phyloP scores from a whole-genome alignment of 1,140 invertebrate species.

The Cheumatopsyche charites region DNA sequence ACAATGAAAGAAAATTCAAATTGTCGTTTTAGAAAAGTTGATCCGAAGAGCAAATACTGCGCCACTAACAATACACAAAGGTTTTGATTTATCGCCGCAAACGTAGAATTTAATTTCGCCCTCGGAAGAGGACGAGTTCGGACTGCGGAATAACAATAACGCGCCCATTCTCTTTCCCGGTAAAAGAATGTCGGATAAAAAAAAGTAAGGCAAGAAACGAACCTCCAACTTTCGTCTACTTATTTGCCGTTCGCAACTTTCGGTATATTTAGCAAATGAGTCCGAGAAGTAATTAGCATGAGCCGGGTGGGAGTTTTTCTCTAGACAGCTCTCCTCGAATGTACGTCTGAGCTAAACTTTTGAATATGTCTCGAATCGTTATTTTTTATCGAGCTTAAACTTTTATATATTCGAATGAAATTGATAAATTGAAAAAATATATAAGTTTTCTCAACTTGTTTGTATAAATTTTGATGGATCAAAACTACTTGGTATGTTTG shows the following conservation, averaged over 20 bases:
- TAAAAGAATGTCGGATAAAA: neutral
- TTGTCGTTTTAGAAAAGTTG: constrained; percentile 25
- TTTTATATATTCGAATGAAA: no score
- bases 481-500: no score
- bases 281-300: constrained; percentile 25
- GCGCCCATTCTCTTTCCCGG: no score
- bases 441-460: no score
- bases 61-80: constrained; percentile 23
- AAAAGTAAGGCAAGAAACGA: neutral
- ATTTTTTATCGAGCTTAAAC: no score
- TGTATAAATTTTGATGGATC: no score
- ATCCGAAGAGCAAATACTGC: constrained; percentile 15
- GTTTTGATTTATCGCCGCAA: constrained; percentile 22
- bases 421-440: no score
- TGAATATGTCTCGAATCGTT: no score
- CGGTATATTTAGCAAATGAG: constrained; percentile 25
- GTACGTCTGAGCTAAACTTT: no score
- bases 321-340: no score
- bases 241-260: constrained; percentile 25
- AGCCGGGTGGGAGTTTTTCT: constrained; percentile 1
- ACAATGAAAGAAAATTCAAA: constrained; percentile 21
- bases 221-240: constrained; percentile 9
- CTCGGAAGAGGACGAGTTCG: neutral
- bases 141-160: constrained; percentile 2
- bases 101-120: constrained; percentile 21